Conservation (phyloP, 2,113 vertebrate genomes). For the Sphyrna mokarran region DNA sequence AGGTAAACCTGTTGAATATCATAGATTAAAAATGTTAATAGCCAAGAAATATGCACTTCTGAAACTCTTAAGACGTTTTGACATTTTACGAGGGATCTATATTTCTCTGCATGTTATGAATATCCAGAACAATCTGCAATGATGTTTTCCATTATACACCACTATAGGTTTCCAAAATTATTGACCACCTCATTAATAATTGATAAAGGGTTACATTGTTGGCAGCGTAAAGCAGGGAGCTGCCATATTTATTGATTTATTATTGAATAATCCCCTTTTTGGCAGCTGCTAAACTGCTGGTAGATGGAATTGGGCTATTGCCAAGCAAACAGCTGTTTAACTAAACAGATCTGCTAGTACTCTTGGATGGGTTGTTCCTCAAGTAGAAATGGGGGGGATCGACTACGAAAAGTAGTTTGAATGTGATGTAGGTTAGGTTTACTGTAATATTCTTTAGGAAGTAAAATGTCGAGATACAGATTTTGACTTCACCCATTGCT, state of each 20-base stretch:
- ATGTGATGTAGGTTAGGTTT: conserved; percentile 57
- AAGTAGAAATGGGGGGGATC: conserved; percentile 59
- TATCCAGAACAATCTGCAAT: neutral
- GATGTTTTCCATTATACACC: neutral
- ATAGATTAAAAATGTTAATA: neutral
- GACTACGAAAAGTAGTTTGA: conserved; percentile 63
- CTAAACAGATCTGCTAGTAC: conserved; percentile 71
- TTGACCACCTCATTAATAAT: neutral
- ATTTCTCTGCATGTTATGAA: neutral
- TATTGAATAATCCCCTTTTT: conserved; percentile 51
- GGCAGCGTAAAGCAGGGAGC: conserved; percentile 44
- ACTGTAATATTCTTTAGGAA: conserved; percentile 62
- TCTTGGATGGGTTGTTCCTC: conserved; percentile 86
- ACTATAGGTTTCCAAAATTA: neutral
- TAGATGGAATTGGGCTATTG: conserved; percentile 65
- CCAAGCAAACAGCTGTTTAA: conserved; percentile 54
- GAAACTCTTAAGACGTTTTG: neutral
- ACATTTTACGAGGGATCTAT: neutral
- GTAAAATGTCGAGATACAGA: conserved; percentile 63
- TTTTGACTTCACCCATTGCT: conserved; percentile 52
- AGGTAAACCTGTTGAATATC: conserved; percentile 54
- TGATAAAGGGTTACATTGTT: conserved; percentile 39
- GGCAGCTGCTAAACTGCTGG: conserved; percentile 64
- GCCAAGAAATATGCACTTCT: neutral
- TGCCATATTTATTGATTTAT: conserved; percentile 39